Percentiles rank a stretch among this genome's conserved stretches.
Evolutionary conservation across 2,797 vertebrate species (phyloP).

Genomic region (Brachyrhaphis roseni): DNA sequence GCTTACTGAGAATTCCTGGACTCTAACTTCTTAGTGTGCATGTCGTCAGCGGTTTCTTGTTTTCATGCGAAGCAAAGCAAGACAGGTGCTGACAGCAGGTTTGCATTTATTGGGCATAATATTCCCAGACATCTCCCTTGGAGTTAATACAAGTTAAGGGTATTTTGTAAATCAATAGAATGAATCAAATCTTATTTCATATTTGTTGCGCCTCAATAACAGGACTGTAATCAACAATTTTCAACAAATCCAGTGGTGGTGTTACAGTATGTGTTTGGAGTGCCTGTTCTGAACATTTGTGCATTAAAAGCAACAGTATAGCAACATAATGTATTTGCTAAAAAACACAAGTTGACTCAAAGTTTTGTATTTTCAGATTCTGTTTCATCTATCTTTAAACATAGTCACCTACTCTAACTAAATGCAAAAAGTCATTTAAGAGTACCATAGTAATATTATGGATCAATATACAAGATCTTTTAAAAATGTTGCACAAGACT

Average conservation of each 20-base stretch:
- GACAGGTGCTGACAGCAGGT: not conserved
- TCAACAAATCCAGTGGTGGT: not conserved
- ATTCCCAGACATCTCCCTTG: not conserved
- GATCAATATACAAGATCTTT: not conserved
- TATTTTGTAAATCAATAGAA: constrained; percentile 1
- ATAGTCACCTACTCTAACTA: not conserved
- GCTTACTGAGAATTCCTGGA: not conserved
- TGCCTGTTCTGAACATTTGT: not conserved
- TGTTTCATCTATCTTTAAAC: too few relatives aligned
- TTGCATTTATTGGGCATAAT: not conserved
- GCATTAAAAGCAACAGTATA: not conserved
- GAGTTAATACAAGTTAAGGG: not conserved
- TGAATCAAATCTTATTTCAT: not conserved
- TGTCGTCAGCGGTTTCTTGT: not conserved
- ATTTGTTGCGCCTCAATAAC: not conserved
- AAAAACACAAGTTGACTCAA: not conserved
- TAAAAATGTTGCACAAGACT: not conserved
- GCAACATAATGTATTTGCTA: not conserved
- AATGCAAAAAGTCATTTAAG: not conserved
- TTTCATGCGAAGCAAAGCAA: constrained; percentile 5
- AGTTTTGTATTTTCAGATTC: too few relatives aligned
- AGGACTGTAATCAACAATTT: not conserved
- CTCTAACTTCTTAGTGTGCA: constrained; percentile 1
- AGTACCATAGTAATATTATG: not conserved
- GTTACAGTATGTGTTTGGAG: not conserved